These are phyloP conservation scores for Lepidonotus clava DNA, from an alignment of 2,888 invertebrate genomes.

Conservation along the genomic window DNA sequence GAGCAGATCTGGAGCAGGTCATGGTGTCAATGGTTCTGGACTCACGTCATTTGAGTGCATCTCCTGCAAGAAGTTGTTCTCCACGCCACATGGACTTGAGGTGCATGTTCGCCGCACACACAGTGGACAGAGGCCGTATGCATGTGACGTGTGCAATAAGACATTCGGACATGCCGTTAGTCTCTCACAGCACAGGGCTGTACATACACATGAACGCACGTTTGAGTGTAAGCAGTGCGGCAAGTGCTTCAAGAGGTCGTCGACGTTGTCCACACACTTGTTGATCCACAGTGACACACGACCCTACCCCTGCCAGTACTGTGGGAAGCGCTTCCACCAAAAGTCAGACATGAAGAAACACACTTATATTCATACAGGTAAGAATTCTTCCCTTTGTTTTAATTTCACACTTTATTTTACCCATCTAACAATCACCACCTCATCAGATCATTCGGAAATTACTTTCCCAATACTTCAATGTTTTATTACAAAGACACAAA, in stretches of 20 bases:
- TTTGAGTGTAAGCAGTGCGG: slow-evolving; percentile 94
- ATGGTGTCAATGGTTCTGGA: neutral
- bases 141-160: slow-evolving; percentile 98
- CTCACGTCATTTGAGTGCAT: slow-evolving; percentile 89
- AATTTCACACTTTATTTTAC: neutral
- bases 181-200: slow-evolving; percentile 95
- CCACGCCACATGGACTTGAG: slow-evolving; percentile 97
- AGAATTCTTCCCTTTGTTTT: slow-evolving; percentile 73
- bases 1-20: neutral
- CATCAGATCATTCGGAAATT: too few species aligned
- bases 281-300: slow-evolving; percentile 98
- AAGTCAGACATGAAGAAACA: slow-evolving; percentile 99
- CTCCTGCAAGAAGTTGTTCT: slow-evolving; percentile 99
- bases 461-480: too few species aligned
- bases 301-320: slow-evolving; percentile 98
- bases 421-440: too few species aligned
- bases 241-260: slow-evolving; percentile 96
- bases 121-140: slow-evolving; percentile 93
- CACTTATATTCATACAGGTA: slow-evolving; percentile 96
- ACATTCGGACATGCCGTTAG: slow-evolving; percentile 97
- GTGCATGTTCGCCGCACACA: slow-evolving; percentile 97
- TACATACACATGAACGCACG: slow-evolving; percentile 79
- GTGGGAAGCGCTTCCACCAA: slow-evolving; percentile 98
- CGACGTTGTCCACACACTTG: slow-evolving; percentile 97
- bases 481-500: too few species aligned